Conservation (phyloP, 2,888 invertebrate species). For the Rhagonycha lutea region DNA sequence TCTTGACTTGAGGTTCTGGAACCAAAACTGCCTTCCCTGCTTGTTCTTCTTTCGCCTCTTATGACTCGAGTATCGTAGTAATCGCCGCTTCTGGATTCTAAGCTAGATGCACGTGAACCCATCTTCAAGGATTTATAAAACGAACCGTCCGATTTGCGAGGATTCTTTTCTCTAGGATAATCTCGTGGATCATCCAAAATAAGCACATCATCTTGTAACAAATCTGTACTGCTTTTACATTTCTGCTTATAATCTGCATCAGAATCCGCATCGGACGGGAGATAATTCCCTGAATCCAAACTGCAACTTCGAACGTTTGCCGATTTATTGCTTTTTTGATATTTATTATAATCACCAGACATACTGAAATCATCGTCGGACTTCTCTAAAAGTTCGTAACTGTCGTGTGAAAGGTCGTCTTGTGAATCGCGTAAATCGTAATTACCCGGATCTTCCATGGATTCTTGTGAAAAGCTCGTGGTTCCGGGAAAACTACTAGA, state of each 20-base stretch:
- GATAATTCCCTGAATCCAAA: conserved; percentile 76
- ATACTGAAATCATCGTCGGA: conserved; percentile 66
- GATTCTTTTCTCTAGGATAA: conserved; percentile 71
- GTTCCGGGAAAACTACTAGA: conserved; percentile 88
- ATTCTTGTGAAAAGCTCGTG: conserved; percentile 66
- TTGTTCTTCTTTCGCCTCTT: conserved; percentile 52
- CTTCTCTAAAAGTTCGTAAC: conserved; percentile 82
- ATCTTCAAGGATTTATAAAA: conserved; percentile 73
- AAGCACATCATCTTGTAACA: conserved; percentile 76
- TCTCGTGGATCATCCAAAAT: conserved; percentile 53
- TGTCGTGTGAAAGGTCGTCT: conserved; percentile 86
- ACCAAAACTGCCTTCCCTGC: conserved; percentile 55
- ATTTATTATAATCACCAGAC: conserved; percentile 47
- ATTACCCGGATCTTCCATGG: conserved; percentile 66
- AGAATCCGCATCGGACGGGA: conserved; percentile 74
- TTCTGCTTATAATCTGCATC: conserved; percentile 62
- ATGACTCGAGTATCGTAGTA: conserved; percentile 69
- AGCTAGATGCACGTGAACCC: conserved; percentile 70
- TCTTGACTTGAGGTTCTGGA: conserved; percentile 72
- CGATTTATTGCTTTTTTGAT: conserved; percentile 43
- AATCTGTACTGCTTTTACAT: conserved; percentile 69
- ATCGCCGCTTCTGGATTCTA: conserved; percentile 69
- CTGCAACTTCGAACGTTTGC: conserved; percentile 67
- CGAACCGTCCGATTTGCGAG: conserved; percentile 73
- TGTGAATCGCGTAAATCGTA: conserved; percentile 73